Percentiles rank a stretch among this genome's conserved stretches.
Conservation (phyloP, 1,140 invertebrate species). For the Eulimnadia texana region DNA sequence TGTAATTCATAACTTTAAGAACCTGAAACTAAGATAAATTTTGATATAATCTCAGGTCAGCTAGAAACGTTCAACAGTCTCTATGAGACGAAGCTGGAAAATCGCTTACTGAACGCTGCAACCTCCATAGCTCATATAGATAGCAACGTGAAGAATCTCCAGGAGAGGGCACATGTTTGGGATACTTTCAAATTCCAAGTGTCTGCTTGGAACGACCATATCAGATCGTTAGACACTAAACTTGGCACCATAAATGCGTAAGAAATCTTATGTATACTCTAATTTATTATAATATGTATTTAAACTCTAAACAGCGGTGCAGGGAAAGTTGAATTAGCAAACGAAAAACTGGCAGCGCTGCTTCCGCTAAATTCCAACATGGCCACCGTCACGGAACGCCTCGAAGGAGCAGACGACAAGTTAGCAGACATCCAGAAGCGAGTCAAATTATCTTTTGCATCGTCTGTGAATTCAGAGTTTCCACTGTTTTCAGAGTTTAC, state of each 20-base stretch:
- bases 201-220: conserved; percentile 33
- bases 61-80: conserved; percentile 29
- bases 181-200: conserved; percentile 34
- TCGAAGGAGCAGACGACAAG: conserved; percentile 20
- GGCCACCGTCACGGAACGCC: conserved; percentile 22
- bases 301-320: conserved; percentile 24
- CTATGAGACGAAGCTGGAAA: conserved; percentile 28
- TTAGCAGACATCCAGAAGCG: conserved; percentile 14
- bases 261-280: too few relatives aligned
- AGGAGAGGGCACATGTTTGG: conserved; percentile 33
- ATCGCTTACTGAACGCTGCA: conserved; percentile 25
- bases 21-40: neutral
- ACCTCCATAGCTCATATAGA: conserved; percentile 28
- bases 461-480: conserved; percentile 3
- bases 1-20: neutral
- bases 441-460: neutral
- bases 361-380: conserved; percentile 26
- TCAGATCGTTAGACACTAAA: conserved; percentile 32
- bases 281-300: too few relatives aligned
- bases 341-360: conserved; percentile 25
- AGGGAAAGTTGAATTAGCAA: conserved; percentile 26
- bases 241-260: conserved; percentile 32
- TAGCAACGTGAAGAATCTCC: conserved; percentile 28
- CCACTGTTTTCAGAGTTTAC: conserved; percentile 20
- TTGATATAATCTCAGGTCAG: conserved; percentile 21